phyloP scores from a whole-genome alignment of 1,140 invertebrate species.

The Hyles vespertilio region DNA sequence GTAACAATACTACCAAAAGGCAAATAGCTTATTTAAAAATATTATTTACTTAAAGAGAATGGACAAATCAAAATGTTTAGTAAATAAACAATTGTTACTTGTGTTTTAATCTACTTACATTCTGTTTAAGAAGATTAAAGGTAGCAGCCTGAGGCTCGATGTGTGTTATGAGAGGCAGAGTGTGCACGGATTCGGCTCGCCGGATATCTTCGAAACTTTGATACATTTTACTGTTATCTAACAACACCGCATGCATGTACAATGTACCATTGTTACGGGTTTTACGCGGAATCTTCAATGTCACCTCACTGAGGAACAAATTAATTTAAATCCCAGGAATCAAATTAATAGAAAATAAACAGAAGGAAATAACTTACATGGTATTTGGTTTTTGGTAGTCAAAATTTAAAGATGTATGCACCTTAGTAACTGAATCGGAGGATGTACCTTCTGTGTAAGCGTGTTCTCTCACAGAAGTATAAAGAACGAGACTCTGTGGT shows the following conservation, averaged over 20 bases:
- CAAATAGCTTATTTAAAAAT: no score
- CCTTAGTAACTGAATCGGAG: constrained; percentile 48
- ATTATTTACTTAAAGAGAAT: no score
- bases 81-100: no score
- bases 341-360: not conserved
- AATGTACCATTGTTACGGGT: constrained; percentile 87
- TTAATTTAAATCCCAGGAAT: not conserved
- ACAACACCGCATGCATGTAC: constrained; percentile 81
- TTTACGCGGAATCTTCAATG: constrained; percentile 80
- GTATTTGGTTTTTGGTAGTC: constrained; percentile 70
- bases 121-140: constrained; percentile 82
- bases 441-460: constrained; percentile 57
- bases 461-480: constrained; percentile 73
- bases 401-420: constrained; percentile 71
- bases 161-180: constrained; percentile 81
- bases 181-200: constrained; percentile 76
- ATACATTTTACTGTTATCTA: constrained; percentile 67
- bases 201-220: constrained; percentile 73
- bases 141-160: constrained; percentile 83
- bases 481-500: constrained; percentile 77
- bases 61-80: no score
- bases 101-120: constrained; percentile 14
- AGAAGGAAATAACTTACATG: constrained; percentile 40
- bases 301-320: constrained; percentile 74
- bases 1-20: no score